phyloP scores from a whole-genome alignment of 2,113 vertebrate genomes.

The Poicephalus gulielmi region DNA sequence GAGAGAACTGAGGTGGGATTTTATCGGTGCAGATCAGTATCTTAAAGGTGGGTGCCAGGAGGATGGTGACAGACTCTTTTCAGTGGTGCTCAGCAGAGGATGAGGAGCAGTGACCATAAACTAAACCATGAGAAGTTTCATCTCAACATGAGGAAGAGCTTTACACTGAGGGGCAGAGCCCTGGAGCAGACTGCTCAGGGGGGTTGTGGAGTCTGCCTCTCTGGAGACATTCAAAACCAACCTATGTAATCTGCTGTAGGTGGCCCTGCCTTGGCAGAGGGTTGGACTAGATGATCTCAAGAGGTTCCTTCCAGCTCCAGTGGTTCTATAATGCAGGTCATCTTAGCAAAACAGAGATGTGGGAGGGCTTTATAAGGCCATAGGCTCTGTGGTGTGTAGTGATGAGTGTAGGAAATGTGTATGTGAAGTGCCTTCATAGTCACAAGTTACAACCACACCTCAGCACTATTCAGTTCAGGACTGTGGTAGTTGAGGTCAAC shows the following conservation, averaged over 20 bases:
- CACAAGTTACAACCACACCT: accelerated
- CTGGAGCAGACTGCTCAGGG: neutral
- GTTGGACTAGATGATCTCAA: neutral
- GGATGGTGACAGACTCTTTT: neutral
- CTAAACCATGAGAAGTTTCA: neutral
- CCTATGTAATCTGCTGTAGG: neutral
- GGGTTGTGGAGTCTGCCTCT: neutral
- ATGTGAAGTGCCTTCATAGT: accelerated
- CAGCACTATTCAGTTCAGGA: neutral
- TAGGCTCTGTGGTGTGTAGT: neutral
- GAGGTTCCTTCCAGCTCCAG: neutral
- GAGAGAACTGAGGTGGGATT: neutral
- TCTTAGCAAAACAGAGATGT: too few relatives aligned
- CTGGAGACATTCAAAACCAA: neutral
- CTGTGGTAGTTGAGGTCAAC: neutral
- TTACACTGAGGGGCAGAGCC: neutral
- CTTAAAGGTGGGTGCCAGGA: neutral
- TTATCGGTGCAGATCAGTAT: neutral
- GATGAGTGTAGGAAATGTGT: neutral
- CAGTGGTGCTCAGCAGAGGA: neutral
- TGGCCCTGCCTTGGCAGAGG: neutral
- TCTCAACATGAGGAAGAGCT: neutral
- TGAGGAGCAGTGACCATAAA: neutral
- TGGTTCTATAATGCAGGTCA: neutral
- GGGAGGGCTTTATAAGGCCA: neutral